These are phyloP conservation scores for Pecten maximus DNA, from an alignment of 2,888 invertebrate species.

Conservation along the genomic window DNA sequence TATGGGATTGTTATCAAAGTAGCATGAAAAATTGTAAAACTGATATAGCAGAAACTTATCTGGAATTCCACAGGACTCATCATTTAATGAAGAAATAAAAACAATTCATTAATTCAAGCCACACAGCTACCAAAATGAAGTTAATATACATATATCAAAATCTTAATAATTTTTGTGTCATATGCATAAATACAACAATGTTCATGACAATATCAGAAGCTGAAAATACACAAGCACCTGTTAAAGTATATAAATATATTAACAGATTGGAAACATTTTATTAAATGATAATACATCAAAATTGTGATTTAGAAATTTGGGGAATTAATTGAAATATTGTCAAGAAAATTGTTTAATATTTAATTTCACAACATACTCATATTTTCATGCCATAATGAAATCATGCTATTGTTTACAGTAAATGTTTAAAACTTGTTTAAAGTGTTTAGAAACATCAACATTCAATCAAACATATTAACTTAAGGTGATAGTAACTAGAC, in stretches of 20 bases:
- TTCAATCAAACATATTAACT: slow-evolving; percentile 2
- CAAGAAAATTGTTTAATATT: neutral
- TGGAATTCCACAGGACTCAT: neutral
- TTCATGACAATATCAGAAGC: neutral
- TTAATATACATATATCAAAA: neutral
- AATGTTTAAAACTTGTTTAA: neutral
- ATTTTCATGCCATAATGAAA: neutral
- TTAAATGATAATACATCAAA: neutral
- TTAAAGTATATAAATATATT: neutral
- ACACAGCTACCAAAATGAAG: neutral
- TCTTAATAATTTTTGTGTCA: neutral
- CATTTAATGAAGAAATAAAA: neutral
- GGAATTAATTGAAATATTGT: neutral
- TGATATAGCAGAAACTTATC: neutral
- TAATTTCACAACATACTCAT: too few species aligned
- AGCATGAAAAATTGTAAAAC: neutral
- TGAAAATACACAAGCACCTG: neutral
- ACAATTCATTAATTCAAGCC: neutral
- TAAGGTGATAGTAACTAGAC: too few species aligned
- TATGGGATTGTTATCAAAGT: too few species aligned
- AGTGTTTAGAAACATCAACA: too few species aligned
- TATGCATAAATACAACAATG: neutral
- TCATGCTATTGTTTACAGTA: neutral
- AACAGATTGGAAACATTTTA: neutral
- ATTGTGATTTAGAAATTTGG: neutral